A percentile compares a stretch with the other conserved stretches of the same genome.
Evolutionary conservation across 2,797 vertebrate genomes (phyloP).

Genomic region (Semaprochilodus insignis): DNA sequence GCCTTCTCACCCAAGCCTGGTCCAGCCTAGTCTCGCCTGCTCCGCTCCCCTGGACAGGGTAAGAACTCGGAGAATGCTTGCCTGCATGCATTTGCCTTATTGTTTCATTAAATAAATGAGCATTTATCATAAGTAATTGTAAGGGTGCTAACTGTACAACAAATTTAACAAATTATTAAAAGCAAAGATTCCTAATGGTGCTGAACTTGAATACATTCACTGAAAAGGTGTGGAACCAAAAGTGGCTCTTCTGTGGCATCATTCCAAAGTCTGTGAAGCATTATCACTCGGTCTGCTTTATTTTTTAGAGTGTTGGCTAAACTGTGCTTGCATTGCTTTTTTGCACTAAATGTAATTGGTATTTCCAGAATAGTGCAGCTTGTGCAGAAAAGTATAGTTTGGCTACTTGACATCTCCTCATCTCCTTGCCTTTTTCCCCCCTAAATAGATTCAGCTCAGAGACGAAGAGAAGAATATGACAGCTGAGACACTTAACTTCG

Average conservation of each 20-base stretch:
- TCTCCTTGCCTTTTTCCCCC: neutral
- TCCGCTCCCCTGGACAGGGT: slow-evolving; percentile 87
- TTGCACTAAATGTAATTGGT: neutral
- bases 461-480: slow-evolving; percentile 89
- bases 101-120: too few relatives aligned
- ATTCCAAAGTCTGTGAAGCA: neutral
- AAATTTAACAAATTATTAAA: neutral
- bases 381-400: neutral
- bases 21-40: slow-evolving; percentile 82
- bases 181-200: too few relatives aligned
- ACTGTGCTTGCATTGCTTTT: neutral
- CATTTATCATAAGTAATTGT: too few relatives aligned
- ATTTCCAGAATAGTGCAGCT: neutral
- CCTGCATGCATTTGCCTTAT: neutral
- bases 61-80: slow-evolving; percentile 55
- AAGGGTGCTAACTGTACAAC: neutral
- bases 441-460: slow-evolving; percentile 78
- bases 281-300: neutral
- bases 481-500: slow-evolving; percentile 96
- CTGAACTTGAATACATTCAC: neutral
- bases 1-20: slow-evolving; percentile 82
- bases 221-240: neutral
- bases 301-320: neutral
- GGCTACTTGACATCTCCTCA: neutral
- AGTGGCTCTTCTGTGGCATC: neutral